Conservation (phyloP, 2,113 vertebrate genomes). For the Cathartes aura region DNA sequence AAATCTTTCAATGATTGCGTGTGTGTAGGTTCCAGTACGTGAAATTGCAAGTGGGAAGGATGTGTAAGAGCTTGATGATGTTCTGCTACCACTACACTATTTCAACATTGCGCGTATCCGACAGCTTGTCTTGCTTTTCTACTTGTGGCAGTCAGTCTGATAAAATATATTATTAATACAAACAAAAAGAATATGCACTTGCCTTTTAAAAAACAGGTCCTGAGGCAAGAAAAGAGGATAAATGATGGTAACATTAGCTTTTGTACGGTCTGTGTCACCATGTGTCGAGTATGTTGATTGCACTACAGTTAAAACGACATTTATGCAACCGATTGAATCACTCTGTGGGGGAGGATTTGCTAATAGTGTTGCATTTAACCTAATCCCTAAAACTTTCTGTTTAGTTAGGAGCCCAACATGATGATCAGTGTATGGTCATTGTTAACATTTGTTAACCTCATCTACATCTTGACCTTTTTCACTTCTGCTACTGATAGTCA, state of each 20-base stretch:
- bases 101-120: background rate
- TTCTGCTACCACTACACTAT: background rate
- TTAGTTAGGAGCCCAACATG: background rate
- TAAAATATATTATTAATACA: background rate
- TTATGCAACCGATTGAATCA: background rate
- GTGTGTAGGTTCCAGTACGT: background rate
- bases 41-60: background rate
- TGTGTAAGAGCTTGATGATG: background rate
- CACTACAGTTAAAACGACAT: background rate
- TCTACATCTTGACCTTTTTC: background rate
- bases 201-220: background rate
- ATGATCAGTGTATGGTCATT: background rate
- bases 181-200: background rate
- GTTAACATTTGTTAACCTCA: background rate
- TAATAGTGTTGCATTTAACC: background rate
- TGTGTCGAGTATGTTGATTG: background rate
- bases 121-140: background rate
- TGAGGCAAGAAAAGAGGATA: background rate
- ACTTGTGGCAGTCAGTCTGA: background rate
- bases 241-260: background rate
- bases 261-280: accelerated
- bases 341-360: background rate
- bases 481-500: background rate
- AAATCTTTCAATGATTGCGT: background rate
- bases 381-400: background rate